These are phyloP conservation scores for Drosophila leonis DNA, from an alignment of 2,888 invertebrate genomes.

Conservation along the genomic window DNA sequence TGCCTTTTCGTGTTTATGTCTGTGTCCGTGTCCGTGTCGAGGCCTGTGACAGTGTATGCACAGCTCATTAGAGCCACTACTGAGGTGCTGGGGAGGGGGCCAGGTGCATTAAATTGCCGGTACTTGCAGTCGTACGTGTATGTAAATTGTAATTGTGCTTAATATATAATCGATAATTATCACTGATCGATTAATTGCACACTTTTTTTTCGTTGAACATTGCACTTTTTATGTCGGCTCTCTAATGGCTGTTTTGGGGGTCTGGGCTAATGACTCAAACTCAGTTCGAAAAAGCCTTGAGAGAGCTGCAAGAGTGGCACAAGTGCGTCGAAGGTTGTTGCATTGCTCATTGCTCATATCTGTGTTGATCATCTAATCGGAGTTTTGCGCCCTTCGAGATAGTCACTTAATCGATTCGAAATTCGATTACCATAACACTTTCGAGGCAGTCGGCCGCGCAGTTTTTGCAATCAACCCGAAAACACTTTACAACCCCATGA, in stretches of 20 bases:
- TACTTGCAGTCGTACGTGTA: constrained; percentile 35
- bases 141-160: constrained; percentile 64
- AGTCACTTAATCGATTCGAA: constrained; percentile 71
- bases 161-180: constrained; percentile 57
- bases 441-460: constrained; percentile 32
- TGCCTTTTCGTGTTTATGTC: constrained; percentile 19
- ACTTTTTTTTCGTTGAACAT: constrained; percentile 23
- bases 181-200: constrained; percentile 44
- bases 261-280: constrained; percentile 31
- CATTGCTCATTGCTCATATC: neutral
- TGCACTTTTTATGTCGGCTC: constrained; percentile 28
- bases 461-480: constrained; percentile 52
- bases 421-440: constrained; percentile 73
- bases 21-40: constrained; percentile 7
- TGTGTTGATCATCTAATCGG: neutral
- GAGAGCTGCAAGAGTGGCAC: neutral
- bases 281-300: neutral
- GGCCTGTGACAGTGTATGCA: neutral
- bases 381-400: constrained; percentile 1
- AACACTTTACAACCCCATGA: constrained; percentile 63
- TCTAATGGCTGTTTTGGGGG: constrained; percentile 36
- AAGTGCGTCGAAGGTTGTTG: neutral
- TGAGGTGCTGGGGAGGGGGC: neutral
- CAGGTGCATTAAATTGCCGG: neutral
- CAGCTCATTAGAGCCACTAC: constrained; percentile 57